Percentiles rank a stretch among this genome's conserved stretches.
phyloP scores from a whole-genome alignment of 2,888 invertebrate genomes.

The Diarsia mendica region DNA sequence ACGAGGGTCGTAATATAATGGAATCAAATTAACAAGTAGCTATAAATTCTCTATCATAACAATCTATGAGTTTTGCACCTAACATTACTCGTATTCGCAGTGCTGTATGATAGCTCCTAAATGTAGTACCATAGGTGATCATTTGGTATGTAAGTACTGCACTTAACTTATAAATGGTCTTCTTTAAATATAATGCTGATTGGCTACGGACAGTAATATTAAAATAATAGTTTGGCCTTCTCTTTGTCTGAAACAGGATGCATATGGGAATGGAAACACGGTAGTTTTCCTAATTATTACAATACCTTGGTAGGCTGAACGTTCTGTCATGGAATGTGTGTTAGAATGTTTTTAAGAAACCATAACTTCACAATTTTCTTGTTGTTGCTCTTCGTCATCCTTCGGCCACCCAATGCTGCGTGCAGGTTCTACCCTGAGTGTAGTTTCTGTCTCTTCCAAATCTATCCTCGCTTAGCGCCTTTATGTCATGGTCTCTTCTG shows the following conservation, averaged over 20 bases:
- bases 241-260: background rate
- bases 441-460: background rate
- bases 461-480: background rate
- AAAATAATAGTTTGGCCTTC: background rate
- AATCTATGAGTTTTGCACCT: constrained; percentile 12
- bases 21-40: constrained; percentile 30
- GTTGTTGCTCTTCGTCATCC: background rate
- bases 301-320: background rate
- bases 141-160: constrained; percentile 19
- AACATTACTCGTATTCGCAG: constrained; percentile 32
- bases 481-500: background rate
- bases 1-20: constrained; percentile 18
- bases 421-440: background rate
- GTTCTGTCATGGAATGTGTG: no score
- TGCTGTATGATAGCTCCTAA: constrained; percentile 32
- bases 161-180: constrained; percentile 20
- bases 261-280: background rate
- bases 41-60: constrained; percentile 33
- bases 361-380: background rate
- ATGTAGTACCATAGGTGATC: background rate
- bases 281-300: background rate
- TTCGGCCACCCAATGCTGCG: background rate
- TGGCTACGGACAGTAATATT: background rate
- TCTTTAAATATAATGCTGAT: constrained; percentile 16
- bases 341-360: background rate